phyloP scores from a whole-genome alignment of 2,888 invertebrate species.

The Ischnus inquisitorius region DNA sequence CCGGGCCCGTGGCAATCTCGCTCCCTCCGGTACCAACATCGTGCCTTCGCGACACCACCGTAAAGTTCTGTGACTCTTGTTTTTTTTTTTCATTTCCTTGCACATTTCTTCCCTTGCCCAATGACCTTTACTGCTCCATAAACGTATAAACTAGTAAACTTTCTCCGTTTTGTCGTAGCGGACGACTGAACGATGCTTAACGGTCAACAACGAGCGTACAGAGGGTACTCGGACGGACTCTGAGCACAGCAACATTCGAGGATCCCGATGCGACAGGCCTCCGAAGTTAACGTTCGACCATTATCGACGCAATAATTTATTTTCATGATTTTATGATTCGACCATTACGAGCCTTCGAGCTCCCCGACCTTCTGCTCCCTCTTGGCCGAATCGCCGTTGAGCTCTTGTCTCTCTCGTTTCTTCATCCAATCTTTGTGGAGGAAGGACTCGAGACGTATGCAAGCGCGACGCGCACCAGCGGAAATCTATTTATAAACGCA shows the following conservation, averaged over 20 bases:
- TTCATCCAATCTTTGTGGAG: conserved; percentile 3
- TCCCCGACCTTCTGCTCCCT: conserved; percentile 60
- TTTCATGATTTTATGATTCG: conserved; percentile 78
- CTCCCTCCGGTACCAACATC: conserved; percentile 13
- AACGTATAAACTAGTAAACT: conserved; percentile 79
- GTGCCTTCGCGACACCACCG: conserved; percentile 55
- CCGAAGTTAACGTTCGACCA: conserved; percentile 75
- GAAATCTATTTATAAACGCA: background rate
- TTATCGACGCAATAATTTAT: conserved; percentile 82
- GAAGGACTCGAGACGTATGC: conserved; percentile 9
- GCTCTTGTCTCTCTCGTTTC: conserved; percentile 38
- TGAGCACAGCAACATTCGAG: conserved; percentile 31
- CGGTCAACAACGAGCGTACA: conserved; percentile 50
- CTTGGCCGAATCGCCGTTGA: background rate
- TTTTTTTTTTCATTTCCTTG: conserved; percentile 17
- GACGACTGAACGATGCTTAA: conserved; percentile 56
- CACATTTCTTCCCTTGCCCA: conserved; percentile 28
- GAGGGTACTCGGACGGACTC: background rate
- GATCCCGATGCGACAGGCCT: conserved; percentile 47
- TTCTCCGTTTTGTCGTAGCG: conserved; percentile 70
- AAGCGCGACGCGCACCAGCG: conserved; percentile 14
- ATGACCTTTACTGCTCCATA: conserved; percentile 78
- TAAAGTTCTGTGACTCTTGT: conserved; percentile 39
- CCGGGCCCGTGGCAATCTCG: conserved; percentile 37
- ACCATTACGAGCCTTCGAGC: conserved; percentile 70